These are phyloP conservation scores for Eupristina koningsbergeri DNA, from an alignment of 1,140 invertebrate species.

Conservation along the genomic window DNA sequence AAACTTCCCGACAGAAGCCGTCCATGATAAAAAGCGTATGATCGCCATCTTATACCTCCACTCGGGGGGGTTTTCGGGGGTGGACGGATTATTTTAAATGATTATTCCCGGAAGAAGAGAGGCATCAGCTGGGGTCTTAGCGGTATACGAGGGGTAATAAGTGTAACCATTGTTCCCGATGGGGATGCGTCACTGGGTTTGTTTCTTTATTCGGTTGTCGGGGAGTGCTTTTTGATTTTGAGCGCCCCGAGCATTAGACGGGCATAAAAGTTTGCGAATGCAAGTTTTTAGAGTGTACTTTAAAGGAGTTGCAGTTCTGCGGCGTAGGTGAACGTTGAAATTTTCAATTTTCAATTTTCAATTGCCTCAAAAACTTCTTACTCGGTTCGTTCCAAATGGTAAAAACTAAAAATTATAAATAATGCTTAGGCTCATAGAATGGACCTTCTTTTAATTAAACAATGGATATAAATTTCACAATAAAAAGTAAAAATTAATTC, in stretches of 20 bases:
- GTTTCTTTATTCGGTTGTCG: slow-evolving; percentile 3
- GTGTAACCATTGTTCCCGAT: slow-evolving; percentile 13
- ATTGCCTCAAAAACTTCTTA: neutral
- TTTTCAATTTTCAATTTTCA: no score
- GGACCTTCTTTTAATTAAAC: no score
- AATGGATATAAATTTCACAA: no score
- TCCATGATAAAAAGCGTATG: slow-evolving; percentile 43
- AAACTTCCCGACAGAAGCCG: slow-evolving; percentile 4
- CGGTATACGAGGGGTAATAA: neutral
- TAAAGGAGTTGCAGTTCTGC: neutral
- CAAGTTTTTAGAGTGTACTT: neutral
- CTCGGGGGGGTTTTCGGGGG: slow-evolving; percentile 23
- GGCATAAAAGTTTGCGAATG: neutral
- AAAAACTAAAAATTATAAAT: no score
- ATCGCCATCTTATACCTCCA: slow-evolving; percentile 46
- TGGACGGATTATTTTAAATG: slow-evolving; percentile 16
- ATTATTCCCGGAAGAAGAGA: neutral
- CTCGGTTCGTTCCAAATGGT: no score
- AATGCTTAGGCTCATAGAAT: no score
- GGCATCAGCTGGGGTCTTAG: neutral
- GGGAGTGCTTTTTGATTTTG: neutral
- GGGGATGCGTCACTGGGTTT: neutral
- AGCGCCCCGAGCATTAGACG: neutral
- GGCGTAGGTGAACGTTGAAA: neutral
- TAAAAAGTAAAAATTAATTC: no score